Conservation (phyloP, 2,888 invertebrate species). For the Macroteleia sp. region DNA sequence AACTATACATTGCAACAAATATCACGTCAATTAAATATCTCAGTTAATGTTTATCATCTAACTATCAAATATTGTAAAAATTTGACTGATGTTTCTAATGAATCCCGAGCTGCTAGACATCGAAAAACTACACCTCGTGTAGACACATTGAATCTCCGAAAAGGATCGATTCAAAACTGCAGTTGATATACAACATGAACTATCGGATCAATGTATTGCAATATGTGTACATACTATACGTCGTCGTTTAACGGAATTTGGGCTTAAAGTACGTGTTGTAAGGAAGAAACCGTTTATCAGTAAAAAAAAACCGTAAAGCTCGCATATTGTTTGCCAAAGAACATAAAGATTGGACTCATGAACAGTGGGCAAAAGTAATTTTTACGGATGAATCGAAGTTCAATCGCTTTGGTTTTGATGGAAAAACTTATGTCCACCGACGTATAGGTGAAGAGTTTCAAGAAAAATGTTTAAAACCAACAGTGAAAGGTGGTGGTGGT, state of each 20-base stretch:
- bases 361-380: constrained; percentile 14
- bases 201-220: too few species aligned
- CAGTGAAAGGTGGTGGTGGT: constrained; percentile 20
- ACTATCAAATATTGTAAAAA: too few species aligned
- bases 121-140: background rate
- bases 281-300: constrained; percentile 3
- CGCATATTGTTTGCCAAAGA: constrained; percentile 13
- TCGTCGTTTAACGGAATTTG: constrained; percentile 27
- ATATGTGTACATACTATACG: too few species aligned
- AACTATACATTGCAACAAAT: too few species aligned
- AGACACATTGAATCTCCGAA: too few species aligned
- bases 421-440: constrained; percentile 21
- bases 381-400: constrained; percentile 34
- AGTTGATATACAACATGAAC: too few species aligned
- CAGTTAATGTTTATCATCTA: too few species aligned
- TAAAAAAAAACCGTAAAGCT: constrained; percentile 18
- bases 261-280: constrained; percentile 5
- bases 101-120: too few species aligned
- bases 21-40: too few species aligned
- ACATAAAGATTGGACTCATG: constrained; percentile 15
- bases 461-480: constrained; percentile 7
- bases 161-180: too few species aligned
- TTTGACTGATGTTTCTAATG: too few species aligned
- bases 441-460: constrained; percentile 9
- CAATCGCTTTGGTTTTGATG: constrained; percentile 17